phyloP scores from a whole-genome alignment of 2,888 invertebrate genomes.

The Tetragonula carbonaria region DNA sequence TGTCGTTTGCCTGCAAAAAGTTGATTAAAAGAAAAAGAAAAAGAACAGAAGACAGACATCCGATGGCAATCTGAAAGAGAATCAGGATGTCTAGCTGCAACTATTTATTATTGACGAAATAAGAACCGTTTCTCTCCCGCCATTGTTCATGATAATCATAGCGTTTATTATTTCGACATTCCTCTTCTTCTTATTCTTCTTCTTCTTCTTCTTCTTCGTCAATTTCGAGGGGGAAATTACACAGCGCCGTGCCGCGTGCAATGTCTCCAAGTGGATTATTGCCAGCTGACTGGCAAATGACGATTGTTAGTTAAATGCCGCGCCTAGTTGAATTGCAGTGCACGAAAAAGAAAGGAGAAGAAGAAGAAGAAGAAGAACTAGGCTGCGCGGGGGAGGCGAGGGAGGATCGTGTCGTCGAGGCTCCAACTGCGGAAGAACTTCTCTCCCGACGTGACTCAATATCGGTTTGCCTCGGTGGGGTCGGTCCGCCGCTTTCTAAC shows the following conservation, averaged over 20 bases:
- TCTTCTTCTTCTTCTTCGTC: neutral
- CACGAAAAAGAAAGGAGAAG: too few relatives aligned
- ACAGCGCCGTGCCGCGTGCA: neutral
- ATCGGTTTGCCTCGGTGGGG: constrained; percentile 40
- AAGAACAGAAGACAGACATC: neutral
- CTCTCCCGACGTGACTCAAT: constrained; percentile 50
- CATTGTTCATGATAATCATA: constrained; percentile 28
- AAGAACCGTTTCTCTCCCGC: neutral
- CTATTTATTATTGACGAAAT: constrained; percentile 43
- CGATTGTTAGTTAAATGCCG: constrained; percentile 23
- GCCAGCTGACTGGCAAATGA: constrained; percentile 5
- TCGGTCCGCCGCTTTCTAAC: constrained; percentile 52
- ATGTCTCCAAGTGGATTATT: constrained; percentile 12
- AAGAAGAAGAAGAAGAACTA: too few relatives aligned
- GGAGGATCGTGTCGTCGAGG: constrained; percentile 13
- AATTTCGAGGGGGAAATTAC: constrained; percentile 36
- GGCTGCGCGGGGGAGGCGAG: too few relatives aligned
- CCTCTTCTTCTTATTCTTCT: too few relatives aligned
- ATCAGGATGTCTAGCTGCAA: neutral
- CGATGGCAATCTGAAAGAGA: neutral
- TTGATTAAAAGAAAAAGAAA: neutral
- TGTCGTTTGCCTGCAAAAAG: too few relatives aligned
- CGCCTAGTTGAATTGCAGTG: constrained; percentile 10
- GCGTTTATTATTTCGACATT: constrained; percentile 32
- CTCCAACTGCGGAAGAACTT: constrained; percentile 11